Evolutionary conservation across 1,140 invertebrate species (phyloP).

Genomic region (Nephila pilipes): DNA sequence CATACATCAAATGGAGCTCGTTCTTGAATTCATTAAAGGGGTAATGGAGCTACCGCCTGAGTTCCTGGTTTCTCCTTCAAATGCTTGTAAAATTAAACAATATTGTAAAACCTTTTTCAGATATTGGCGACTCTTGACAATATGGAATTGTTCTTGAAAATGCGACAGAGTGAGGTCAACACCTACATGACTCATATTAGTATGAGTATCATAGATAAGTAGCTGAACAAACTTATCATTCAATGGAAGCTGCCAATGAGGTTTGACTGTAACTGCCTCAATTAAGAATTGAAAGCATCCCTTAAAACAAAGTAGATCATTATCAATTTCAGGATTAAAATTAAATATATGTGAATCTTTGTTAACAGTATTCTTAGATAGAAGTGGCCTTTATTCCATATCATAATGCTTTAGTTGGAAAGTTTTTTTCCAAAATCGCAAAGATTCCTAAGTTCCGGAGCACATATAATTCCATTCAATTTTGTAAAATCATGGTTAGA

Average conservation of each 20-base stretch:
- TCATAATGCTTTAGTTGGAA: no score
- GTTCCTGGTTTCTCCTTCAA: no score
- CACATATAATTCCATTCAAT: no score
- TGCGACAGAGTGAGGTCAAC: constrained; percentile 5
- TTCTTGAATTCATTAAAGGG: constrained; percentile 6
- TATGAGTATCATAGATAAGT: not conserved
- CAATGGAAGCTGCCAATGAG: not conserved
- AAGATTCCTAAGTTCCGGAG: no score
- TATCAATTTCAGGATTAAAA: not conserved
- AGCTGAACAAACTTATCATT: constrained; percentile 11
- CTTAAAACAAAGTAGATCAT: not conserved
- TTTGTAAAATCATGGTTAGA: no score
- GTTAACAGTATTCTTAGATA: not conserved
- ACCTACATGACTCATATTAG: not conserved
- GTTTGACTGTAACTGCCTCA: not conserved
- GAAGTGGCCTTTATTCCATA: not conserved
- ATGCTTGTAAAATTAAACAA: no score
- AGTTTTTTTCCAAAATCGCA: no score
- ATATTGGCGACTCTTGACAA: no score
- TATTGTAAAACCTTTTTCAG: no score
- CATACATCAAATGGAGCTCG: constrained; percentile 21
- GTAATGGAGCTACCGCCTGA: no score
- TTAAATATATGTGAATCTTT: not conserved
- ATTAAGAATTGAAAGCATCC: not conserved
- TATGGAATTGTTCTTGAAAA: not conserved